Base-by-base conservation (phyloP, 1,140 invertebrate species). In the Rhopalosiphum maidis region DNA sequence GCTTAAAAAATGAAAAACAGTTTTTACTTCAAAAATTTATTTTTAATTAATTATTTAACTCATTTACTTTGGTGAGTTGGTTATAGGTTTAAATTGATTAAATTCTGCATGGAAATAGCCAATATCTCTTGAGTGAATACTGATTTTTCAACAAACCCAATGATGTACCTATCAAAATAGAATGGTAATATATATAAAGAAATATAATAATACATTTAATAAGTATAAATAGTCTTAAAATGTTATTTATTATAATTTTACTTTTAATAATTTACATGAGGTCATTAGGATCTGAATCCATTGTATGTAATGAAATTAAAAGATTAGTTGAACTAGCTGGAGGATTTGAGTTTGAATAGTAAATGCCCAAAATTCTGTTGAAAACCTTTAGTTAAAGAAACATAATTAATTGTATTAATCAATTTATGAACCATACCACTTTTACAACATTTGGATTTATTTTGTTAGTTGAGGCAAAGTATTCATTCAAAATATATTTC, bases 381-480 rank as follows among this genome's bases (percentile, higher is more conserved):
- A 98, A 98, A n/a, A 98, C 96, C 95, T 96, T 41, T 35, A 94
- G 94, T 87, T n/a, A 43, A 22, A 93, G 0, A 68, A 86, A 92
- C 8, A 54, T 48, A 37, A 7, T 88, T 48, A 35, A 51, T 88
- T 46, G 2, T 35, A 83, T 83, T 37, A 83, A 41, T 41, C 41
- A 41, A 41, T 85, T 87, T 21, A 2, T 87, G n/a, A 87, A 21
- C 25, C 93, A 94, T 94, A 96, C 97, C 95, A 99, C 99, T 95
- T 99, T 99, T 0, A 99, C 99, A 21, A 99, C 98, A 88, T 98
- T 97, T 0, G 98, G 99, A 95, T 99, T 99, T 6, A 99, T 96
- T 99, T 99, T 82, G 99, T 99, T 9, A 99, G 96, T 95, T 99
- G 99, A 2, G 99, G 99, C 86, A 99, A 95, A 60, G 98, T 98